Evolutionary conservation across 1,140 invertebrate genomes (phyloP), one percentile per base, ranked within the genome.

Genomic region (Scaptomyza graminum): DNA sequence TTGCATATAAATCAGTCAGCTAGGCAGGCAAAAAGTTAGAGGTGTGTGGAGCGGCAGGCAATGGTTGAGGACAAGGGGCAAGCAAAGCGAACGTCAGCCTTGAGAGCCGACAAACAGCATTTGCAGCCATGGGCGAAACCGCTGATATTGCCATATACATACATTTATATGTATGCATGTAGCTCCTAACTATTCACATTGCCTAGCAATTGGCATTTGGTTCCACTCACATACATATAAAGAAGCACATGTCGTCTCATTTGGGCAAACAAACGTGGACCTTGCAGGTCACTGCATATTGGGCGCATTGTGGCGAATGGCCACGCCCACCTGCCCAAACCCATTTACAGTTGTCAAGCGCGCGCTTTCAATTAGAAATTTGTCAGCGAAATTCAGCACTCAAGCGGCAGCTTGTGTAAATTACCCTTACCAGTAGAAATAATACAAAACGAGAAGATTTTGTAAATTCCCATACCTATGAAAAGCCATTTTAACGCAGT

Each of bases 331-430:
- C 52, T 46, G 52, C 39, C 66, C 75, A 39, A 67, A 57, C 59
- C 34, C 74, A 69, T 72, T 59, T 63, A 84, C 70, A 69, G 68
- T 64, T 85, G 52, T 65, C 2, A 7, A 12, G 41, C 22, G 50
- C 41, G 69, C 82, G 79, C 81, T 84, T 84, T 84, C 81, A 84
- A 85, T 84, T 84, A 84, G 81, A 75, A 85, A 84, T 84, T 84
- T 84, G 81, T 84, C 81, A 85, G 76, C 81, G 71, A 51, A 72
- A 76, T 74, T 56, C 64, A 63, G 73, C 34, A 60, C 46, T 60
- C 47, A 46, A n/a, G n/a, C n/a, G n/a, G n/a, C n/a, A n/a, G 79
- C 59, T 67, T 66, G 72, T 82, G 79, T 55, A 81, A 81, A 81
- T 81, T 81, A 81, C 62, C n/a, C n/a, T 49, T 65, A 73, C 28